Evolutionary conservation across 2,113 vertebrate species (phyloP), one percentile per base, ranked within the genome.

Genomic region (Peucedramus taeniatus): DNA sequence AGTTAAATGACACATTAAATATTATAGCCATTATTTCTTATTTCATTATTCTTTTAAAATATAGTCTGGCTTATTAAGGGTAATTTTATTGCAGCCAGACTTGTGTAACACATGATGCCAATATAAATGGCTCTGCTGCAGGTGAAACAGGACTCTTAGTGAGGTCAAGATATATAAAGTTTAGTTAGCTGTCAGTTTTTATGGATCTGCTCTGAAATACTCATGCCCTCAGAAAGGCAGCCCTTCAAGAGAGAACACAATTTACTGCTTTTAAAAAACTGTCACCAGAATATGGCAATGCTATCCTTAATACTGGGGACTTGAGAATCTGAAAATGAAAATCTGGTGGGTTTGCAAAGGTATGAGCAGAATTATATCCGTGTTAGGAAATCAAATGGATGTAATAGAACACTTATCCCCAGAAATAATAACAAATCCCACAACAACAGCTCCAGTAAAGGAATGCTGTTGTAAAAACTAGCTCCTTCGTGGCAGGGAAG

Each of bases 1-100:
- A 88, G 54, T 70, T 86, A 96, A 90, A 84, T 90, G 79, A 82
- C 54, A 80, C 47, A 54, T 95, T 92, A 91, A 96, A 96, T 93
- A 80, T 91, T 90, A 87, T 59, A 93, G 66, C 35, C 42, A 47
- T 96, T 94, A 96, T 87, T 91, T 91, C 8, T 39, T 61, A 61
- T 61, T 61, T 61, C 26, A 61, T 39, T 61, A 39, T 39, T 95
- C 71, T 87, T 96, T 50, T 39, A 83, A 93, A 90, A 85, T 89
- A 91, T 3, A 44, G 50, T 65, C 50, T 88, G 70, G 59, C 68
- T 89, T 90, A 80, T 95, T 90, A 92, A 90, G 89, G 64, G 83
- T 83, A 86, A 94, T 95, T 93, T 92, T 76, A 89, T 74, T 95
- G 83, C 70, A 94, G 59, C 84, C 83, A 40, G 77, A 51, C 81